Base-by-base conservation (phyloP, 2,888 invertebrate species). In the Hyles lineata region DNA sequence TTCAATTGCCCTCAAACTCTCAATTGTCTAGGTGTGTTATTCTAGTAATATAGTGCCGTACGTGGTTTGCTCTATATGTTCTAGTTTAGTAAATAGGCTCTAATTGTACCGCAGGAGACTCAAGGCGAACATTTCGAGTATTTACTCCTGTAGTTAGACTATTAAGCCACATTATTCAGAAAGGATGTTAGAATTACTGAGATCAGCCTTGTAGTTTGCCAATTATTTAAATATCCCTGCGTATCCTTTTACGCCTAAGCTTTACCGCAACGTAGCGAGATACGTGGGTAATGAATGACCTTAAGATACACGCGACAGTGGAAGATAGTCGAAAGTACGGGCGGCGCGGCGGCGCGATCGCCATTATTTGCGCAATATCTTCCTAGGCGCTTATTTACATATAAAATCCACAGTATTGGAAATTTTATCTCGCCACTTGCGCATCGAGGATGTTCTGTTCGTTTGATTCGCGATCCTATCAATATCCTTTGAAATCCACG, bases 401-500 rank as follows among this genome's bases (percentile, higher is more conserved):
- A 67, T 50, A 50, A 67, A 50, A 67, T 67, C 43, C 50, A 67
- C 50, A 23, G 67, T 67, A 67, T 67, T 67, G 67, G 50, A 67
- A 67, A 67, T 67, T 67, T 67, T 67, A 67, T 67, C 67, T 67
- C 67, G 67, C 67, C 67, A 67, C 23, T 67, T 67, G 67, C 67
- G 67, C 23, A 67, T 43, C 63, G 23, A 50, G 50, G 67, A 67
- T 67, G 67, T 50, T 67, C 67, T 50, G 23, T 67, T 50, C 50
- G 17, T 67, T 67, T 67, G 67, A 67, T 67, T 50, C 67, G 43
- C 43, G 67, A 67, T 67, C 21, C 67, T 67, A 67, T 67, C 67
- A 15, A 43, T 23, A 43, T 43, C 21, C 50, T 67, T 67, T 67
- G 50, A 43, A 67, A 67, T 67, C 67, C 23, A 67, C 43, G 67